A percentile compares a stretch with the other conserved stretches of the same genome.
phyloP scores from a whole-genome alignment of 2,797 vertebrate genomes.

The Coranthus polyacanthus region DNA sequence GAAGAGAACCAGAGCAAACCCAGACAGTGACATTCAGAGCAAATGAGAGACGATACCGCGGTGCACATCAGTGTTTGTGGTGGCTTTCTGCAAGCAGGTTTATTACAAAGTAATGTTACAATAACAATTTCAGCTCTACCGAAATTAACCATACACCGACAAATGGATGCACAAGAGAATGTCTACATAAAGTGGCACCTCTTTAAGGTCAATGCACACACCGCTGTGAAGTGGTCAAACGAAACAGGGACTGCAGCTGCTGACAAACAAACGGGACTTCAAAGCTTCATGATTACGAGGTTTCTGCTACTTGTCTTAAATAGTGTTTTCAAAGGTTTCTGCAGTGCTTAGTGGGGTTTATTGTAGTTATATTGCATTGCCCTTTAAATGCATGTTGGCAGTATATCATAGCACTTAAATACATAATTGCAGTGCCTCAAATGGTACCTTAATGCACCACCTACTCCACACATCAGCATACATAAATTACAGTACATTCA shows the following conservation, averaged over 20 bases:
- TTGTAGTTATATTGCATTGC: constrained; percentile 83
- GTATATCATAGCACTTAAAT: constrained; percentile 89
- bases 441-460: constrained; percentile 81
- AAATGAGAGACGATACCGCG: no score
- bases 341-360: constrained; percentile 81
- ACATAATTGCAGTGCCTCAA: constrained; percentile 85
- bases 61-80: constrained; percentile 65
- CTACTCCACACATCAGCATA: constrained; percentile 81
- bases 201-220: constrained; percentile 82
- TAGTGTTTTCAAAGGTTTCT: constrained; percentile 76
- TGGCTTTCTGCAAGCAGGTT: constrained; percentile 96
- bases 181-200: constrained; percentile 85
- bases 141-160: constrained; percentile 92
- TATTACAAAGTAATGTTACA: constrained; percentile 95
- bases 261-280: constrained; percentile 79
- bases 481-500: constrained; percentile 92
- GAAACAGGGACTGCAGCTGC: constrained; percentile 79
- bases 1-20: no score
- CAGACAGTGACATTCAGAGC: no score
- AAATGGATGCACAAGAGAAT: constrained; percentile 88
- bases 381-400: constrained; percentile 88
- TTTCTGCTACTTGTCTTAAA: constrained; percentile 77
- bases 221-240: constrained; percentile 80
- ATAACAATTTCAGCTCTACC: constrained; percentile 94
- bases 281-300: constrained; percentile 80